Base-by-base conservation (phyloP, 1,140 invertebrate genomes). In the Penaeus chinensis region DNA sequence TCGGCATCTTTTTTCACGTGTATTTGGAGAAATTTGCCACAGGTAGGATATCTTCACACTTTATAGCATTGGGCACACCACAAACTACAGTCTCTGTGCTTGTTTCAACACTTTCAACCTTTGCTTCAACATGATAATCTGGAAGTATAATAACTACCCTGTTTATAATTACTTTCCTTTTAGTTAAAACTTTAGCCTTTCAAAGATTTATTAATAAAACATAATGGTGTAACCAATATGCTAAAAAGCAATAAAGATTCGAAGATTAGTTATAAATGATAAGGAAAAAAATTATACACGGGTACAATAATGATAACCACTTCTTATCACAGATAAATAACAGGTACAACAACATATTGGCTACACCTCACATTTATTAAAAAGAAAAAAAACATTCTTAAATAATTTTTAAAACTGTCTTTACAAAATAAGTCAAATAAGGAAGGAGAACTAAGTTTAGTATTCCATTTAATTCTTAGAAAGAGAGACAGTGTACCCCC, bases 321-420 rank as follows among this genome's bases (percentile, higher is more conserved):
- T 85, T 69, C 60, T 80, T 85, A 85, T 85, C 84, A 85, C 84
- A 85, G 84, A 85, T 76, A 85, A 85, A 85, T 66, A 85, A 85
- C 84, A 85, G 84, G 84, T 85, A 85, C 84, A 77, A 77, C 84
- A 85, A 85, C 84, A 85, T 85, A 85, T 85, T 85, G 84, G 84
- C 77, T 85, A 79, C 84, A 80, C 84, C 77, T 80, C 54, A 63
- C 63, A 66, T 69, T n/a, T 18, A 32, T 19, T 32, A 37, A 19
- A 19, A 19, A 13, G 8, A 32, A 11, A 74, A 74, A 74, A 54
- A 5, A 54, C 11, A 54, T 54, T 54, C 54, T 8, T 54, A 54
- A 54, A 54, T 11, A 54, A 54, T 11, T 54, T 54, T 54, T 54
- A 54, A 54, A 54, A 42, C 37, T 54, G 54, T 54, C 54, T 54